A percentile compares a stretch with the other conserved stretches of the same genome.
Evolutionary conservation across 2,113 vertebrate genomes (phyloP).

Genomic region (Erpornis zantholeuca): DNA sequence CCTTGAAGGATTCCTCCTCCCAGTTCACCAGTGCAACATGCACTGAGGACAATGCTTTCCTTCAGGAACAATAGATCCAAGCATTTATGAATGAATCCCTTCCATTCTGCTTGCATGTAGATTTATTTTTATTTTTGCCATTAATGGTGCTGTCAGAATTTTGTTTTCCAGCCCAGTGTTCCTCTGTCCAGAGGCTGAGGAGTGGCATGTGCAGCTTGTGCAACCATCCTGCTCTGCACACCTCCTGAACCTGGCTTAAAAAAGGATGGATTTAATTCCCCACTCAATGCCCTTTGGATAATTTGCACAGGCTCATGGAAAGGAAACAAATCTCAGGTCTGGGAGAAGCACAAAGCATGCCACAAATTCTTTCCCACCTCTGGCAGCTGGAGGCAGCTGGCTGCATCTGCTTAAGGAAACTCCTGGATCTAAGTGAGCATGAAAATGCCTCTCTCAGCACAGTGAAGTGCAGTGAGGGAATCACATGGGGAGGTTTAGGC

Average conservation of each 20-base stretch:
- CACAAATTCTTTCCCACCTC: conserved; percentile 1
- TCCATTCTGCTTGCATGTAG: neutral
- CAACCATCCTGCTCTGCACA: neutral
- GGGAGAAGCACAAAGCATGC: neutral
- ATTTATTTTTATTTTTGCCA: neutral
- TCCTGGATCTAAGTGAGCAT: neutral
- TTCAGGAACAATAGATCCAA: neutral
- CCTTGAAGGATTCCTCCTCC: neutral
- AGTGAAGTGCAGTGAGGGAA: neutral
- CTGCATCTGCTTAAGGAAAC: conserved; percentile 16
- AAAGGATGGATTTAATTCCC: neutral
- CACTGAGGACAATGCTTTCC: neutral
- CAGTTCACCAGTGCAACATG: neutral
- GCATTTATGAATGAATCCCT: conserved; percentile 20
- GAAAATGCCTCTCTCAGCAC: conserved; percentile 10
- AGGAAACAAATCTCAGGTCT: neutral
- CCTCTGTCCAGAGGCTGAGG: neutral
- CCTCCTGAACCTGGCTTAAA: neutral
- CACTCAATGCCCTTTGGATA: neutral
- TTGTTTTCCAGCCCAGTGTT: neutral
- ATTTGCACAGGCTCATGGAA: neutral
- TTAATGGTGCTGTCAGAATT: neutral
- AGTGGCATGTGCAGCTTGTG: neutral
- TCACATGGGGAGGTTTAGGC: neutral
- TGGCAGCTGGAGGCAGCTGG: conserved; percentile 39